Evolutionary conservation across 2,888 invertebrate genomes (phyloP), one percentile per base, ranked within the genome.

Genomic region (Mongoloraphidia duomilia): DNA sequence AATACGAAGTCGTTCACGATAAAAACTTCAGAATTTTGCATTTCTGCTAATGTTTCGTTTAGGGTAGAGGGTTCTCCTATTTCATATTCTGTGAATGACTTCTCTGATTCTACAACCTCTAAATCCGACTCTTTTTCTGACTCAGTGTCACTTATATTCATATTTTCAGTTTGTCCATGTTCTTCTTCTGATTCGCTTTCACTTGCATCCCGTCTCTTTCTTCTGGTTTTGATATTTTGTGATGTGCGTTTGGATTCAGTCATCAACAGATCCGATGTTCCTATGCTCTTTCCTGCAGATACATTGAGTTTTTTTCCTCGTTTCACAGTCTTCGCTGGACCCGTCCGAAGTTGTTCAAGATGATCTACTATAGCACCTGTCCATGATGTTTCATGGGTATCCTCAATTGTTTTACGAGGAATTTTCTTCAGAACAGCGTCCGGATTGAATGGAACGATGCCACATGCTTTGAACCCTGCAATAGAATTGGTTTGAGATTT

Each of bases 401-500:
- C n/a, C n/a, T n/a, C n/a, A n/a, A n/a, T n/a, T n/a, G n/a, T n/a
- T n/a, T n/a, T n/a, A n/a, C n/a, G n/a, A n/a, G n/a, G n/a, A n/a
- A n/a, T n/a, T n/a, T n/a, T n/a, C n/a, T n/a, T n/a, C n/a, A n/a
- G n/a, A n/a, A n/a, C n/a, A n/a, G n/a, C n/a, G n/a, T n/a, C n/a
- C n/a, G n/a, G n/a, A n/a, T n/a, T n/a, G n/a, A n/a, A n/a, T n/a
- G n/a, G n/a, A n/a, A n/a, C n/a, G n/a, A n/a, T n/a, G n/a, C n/a
- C n/a, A n/a, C n/a, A 46, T 40, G 37, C 45, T 13, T 45, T 45
- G 14, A 45, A 45, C 17, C 45, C 37, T 45, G 37, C 45, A 12
- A 36, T 45, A 10, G 45, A 36, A 13, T 45, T 38, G 13, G 17
- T 40, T 39, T 46, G 39, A 8, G 38, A 39, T 46, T 34, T 46